A percentile compares a stretch with the other conserved stretches of the same genome.
Conservation (phyloP, 2,797 vertebrate species). For the Novumbra hubbsi region DNA sequence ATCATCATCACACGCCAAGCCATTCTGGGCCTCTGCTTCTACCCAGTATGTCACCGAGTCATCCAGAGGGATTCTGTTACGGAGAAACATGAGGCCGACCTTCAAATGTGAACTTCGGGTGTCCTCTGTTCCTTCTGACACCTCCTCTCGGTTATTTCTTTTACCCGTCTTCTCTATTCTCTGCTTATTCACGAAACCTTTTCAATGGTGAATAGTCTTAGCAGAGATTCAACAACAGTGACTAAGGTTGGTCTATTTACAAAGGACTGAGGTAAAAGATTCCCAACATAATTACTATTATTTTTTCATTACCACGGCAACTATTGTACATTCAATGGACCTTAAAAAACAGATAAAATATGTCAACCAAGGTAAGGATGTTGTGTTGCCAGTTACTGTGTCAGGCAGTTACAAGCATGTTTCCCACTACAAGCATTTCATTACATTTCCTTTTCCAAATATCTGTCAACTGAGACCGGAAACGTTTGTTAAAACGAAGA, state of each 20-base stretch:
- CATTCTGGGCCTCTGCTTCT: slow-evolving; percentile 54
- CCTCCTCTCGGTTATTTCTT: not conserved
- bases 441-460: not conserved
- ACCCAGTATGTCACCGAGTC: slow-evolving; percentile 2
- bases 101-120: slow-evolving; percentile 34
- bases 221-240: not conserved
- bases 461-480: not conserved
- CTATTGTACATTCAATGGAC: not conserved
- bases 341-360: not conserved
- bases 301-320: not conserved
- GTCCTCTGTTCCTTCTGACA: not conserved
- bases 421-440: not conserved
- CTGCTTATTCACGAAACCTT: not conserved
- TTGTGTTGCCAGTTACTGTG: not conserved
- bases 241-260: not conserved
- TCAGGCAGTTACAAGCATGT: too few relatives aligned
- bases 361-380: not conserved
- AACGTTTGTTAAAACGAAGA: not conserved
- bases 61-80: slow-evolving; percentile 49
- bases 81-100: slow-evolving; percentile 59
- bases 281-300: not conserved
- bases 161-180: not conserved
- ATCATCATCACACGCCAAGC: slow-evolving; percentile 81
- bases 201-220: not conserved
- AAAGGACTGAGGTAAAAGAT: not conserved